Percentiles rank a stretch among this genome's conserved stretches.
These are phyloP conservation scores for Ophioninae sp. DNA, from an alignment of 2,888 invertebrate genomes.

Conservation along the genomic window DNA sequence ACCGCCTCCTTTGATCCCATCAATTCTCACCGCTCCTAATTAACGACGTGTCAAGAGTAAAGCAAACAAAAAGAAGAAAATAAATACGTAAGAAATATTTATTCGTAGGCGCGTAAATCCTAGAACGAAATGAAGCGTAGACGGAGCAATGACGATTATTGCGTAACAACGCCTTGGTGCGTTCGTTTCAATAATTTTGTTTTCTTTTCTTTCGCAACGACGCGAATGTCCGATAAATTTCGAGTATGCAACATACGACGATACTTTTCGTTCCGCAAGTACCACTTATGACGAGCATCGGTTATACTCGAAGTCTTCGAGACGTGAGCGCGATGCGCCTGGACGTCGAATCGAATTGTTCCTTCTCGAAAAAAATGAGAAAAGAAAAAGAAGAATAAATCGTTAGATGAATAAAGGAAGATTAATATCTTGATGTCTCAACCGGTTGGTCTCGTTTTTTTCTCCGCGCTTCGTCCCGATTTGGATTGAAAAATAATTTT, in stretches of 20 bases:
- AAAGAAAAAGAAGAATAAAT: constrained; percentile 13
- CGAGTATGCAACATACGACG: constrained; percentile 32
- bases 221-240: constrained; percentile 33
- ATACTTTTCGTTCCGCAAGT: constrained; percentile 1
- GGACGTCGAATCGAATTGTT: constrained; percentile 49
- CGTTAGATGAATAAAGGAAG: constrained; percentile 48
- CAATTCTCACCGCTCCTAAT: constrained; percentile 4
- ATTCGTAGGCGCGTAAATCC: constrained; percentile 49
- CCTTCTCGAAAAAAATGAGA: constrained; percentile 40
- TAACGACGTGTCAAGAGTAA: not conserved
- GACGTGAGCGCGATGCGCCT: constrained; percentile 5
- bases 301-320: constrained; percentile 3
- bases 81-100: constrained; percentile 57
- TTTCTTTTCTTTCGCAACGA: constrained; percentile 13
- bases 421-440: constrained; percentile 47
- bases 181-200: not conserved
- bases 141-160: constrained; percentile 37
- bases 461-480: not conserved
- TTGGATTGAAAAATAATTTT: not conserved
- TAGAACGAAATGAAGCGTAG: constrained; percentile 10
- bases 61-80: not conserved
- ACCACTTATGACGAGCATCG: constrained; percentile 30
- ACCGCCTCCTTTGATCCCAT: not conserved
- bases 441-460: constrained; percentile 42
- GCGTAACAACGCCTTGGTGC: constrained; percentile 35